phyloP scores from a whole-genome alignment of 2,797 vertebrate genomes.

The Sciaenops ocellatus region DNA sequence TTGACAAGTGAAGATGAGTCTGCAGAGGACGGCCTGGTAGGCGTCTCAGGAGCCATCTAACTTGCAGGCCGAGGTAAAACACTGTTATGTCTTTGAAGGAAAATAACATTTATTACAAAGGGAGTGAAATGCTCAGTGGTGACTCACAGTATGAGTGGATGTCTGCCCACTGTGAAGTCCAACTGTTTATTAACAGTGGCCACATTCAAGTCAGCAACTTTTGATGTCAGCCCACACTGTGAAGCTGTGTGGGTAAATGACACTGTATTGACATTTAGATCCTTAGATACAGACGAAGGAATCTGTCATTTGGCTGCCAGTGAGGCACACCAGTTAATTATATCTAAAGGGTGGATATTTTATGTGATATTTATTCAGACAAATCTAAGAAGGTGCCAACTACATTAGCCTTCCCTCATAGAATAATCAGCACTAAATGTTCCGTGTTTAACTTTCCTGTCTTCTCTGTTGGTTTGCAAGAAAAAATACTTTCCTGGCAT shows the following conservation, averaged over 20 bases:
- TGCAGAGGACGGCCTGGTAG: slow-evolving; percentile 4
- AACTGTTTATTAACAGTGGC: slow-evolving; percentile 17
- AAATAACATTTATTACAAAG: slow-evolving; percentile 39
- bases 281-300: slow-evolving; percentile 7
- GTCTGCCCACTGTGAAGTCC: slow-evolving; percentile 7
- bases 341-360: not conserved
- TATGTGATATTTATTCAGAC: slow-evolving; percentile 6
- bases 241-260: slow-evolving; percentile 13
- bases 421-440: not conserved
- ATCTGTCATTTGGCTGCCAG: slow-evolving; percentile 1
- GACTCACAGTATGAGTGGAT: slow-evolving; percentile 39
- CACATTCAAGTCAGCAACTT: slow-evolving; percentile 23
- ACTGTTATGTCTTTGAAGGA: slow-evolving; percentile 9
- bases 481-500: not conserved
- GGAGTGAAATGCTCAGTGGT: slow-evolving; percentile 28
- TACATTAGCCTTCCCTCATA: not conserved
- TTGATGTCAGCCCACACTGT: slow-evolving; percentile 13
- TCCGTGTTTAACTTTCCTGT: not conserved
- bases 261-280: slow-evolving; percentile 20
- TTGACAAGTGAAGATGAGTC: slow-evolving; percentile 13
- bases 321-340: not conserved
- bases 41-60: not conserved
- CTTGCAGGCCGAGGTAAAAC: not conserved
- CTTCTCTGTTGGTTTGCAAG: not conserved
- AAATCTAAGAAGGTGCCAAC: not conserved